Evolutionary conservation across 2,797 vertebrate species (phyloP), one percentile per base, ranked within the genome.

Genomic region (Enteromius mattozi): DNA sequence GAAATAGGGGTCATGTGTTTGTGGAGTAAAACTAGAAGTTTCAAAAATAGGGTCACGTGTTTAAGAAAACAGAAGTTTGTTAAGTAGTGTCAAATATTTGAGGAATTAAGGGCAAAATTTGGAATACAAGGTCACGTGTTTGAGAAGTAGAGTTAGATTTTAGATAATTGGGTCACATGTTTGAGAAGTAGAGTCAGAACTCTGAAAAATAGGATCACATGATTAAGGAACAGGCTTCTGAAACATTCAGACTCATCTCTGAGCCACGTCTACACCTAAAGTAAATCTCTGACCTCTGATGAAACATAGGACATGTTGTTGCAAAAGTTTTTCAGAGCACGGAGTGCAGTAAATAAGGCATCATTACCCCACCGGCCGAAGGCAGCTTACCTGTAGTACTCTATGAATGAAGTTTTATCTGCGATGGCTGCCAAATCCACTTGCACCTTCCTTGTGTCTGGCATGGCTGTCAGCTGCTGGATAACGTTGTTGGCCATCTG

Each of bases 381-480:
- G 21, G 35, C 45, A 30, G 17, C 91, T 92, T 91, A 98, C 98
- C 98, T 96, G 92, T 97, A 98, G 87, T 98, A 95, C 89, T 99
- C 98, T 7, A 96, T 37, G 3, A 91, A 92, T 88, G 92, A 90
- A 0, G 95, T 92, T 78, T 94, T 90, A 63, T 92, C 74, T 0
- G 96, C 94, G 2, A 97, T 89, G 49, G 69, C 45, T 0, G 94
- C 94, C 91, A 99, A 91, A 89, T 96, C 89, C 0, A 92, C 30
- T 0, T 94, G 96, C 88, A 93, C 86, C 14, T 90, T 91, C 63
- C 21, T 90, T 93, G 97, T 94, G 86, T 92, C 90, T 0, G 97
- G 97, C 90, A 98, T 91, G 74, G 93, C 92, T 0, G 94, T 93
- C 40, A 99, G 95, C 92, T 99, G 96, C 13, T 85, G 88, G 30